Percentiles rank a stretch among this genome's conserved stretches.
These are phyloP conservation scores for Drosophila pseudotalamancana DNA, from an alignment of 2,888 invertebrate species.

Conservation along the genomic window DNA sequence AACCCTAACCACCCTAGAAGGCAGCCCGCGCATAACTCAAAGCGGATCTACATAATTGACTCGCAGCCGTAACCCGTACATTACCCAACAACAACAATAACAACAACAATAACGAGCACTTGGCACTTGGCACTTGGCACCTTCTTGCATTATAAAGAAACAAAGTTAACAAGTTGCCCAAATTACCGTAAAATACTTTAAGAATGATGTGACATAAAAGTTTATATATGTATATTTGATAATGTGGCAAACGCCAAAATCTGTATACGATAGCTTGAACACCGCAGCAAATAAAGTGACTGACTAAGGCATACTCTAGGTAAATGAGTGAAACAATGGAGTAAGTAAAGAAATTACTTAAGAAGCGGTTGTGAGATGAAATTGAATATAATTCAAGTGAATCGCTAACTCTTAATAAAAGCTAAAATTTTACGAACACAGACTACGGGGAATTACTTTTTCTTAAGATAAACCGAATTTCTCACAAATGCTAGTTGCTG, in stretches of 20 bases:
- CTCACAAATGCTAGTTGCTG: too few species aligned
- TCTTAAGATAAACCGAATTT: too few species aligned
- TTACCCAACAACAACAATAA: constrained; percentile 38
- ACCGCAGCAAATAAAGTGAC: too few species aligned
- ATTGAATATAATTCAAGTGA: too few species aligned
- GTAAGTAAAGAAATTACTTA: too few species aligned
- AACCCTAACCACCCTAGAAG: background rate
- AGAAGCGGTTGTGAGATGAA: too few species aligned
- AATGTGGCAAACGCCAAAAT: constrained; percentile 13
- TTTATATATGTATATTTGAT: constrained; percentile 29
- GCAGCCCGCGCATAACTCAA: constrained; percentile 66
- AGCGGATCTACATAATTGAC: constrained; percentile 79
- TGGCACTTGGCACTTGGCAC: constrained; percentile 47
- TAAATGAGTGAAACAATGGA: too few species aligned
- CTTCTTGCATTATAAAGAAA: constrained; percentile 22
- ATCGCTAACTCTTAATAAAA: too few species aligned
- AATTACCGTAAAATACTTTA: constrained; percentile 57
- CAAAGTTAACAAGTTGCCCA: constrained; percentile 55
- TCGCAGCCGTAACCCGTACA: constrained; percentile 61
- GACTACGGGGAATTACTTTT: too few species aligned
- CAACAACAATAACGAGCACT: constrained; percentile 34
- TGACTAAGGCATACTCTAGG: too few species aligned
- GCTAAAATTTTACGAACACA: too few species aligned
- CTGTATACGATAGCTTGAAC: too few species aligned
- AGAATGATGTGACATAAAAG: constrained; percentile 48